Conservation (phyloP, 2,113 vertebrate species). For the Petaurus breviceps region DNA sequence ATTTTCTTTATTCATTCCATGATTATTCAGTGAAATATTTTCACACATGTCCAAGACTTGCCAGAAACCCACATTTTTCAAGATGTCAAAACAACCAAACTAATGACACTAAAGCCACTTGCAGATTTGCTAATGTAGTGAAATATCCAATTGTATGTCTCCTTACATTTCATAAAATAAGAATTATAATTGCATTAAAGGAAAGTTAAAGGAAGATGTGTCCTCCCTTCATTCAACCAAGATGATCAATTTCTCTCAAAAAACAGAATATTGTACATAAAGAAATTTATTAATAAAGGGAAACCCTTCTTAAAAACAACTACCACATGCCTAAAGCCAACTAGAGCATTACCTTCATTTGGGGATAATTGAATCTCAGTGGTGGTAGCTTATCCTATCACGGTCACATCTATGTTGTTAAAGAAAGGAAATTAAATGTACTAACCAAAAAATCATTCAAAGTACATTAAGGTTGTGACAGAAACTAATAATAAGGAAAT, state of each 20-base stretch:
- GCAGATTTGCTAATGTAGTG: neutral
- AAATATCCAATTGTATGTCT: neutral
- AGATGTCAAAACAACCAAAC: neutral
- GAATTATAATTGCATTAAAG: neutral
- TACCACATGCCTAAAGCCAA: neutral
- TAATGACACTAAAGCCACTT: neutral
- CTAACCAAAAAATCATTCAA: slow-evolving; percentile 74
- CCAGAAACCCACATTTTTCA: neutral
- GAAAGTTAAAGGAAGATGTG: neutral
- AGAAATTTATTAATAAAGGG: neutral
- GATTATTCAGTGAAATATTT: neutral
- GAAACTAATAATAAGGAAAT: slow-evolving; percentile 82
- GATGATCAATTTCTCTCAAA: neutral
- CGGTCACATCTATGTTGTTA: slow-evolving; percentile 71
- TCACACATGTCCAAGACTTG: neutral
- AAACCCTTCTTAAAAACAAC: neutral
- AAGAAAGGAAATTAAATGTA: slow-evolving; percentile 84
- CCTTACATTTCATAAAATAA: slow-evolving; percentile 30
- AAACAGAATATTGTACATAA: neutral
- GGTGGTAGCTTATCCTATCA: slow-evolving; percentile 74
- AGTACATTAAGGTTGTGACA: slow-evolving; percentile 77
- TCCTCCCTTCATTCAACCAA: neutral
- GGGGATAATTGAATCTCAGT: slow-evolving; percentile 67
- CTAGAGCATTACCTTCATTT: neutral
- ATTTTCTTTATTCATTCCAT: neutral